phyloP scores from a whole-genome alignment of 30 jellyfish, hydroid and myxozoan species.

The Rhopilema esculentum region DNA sequence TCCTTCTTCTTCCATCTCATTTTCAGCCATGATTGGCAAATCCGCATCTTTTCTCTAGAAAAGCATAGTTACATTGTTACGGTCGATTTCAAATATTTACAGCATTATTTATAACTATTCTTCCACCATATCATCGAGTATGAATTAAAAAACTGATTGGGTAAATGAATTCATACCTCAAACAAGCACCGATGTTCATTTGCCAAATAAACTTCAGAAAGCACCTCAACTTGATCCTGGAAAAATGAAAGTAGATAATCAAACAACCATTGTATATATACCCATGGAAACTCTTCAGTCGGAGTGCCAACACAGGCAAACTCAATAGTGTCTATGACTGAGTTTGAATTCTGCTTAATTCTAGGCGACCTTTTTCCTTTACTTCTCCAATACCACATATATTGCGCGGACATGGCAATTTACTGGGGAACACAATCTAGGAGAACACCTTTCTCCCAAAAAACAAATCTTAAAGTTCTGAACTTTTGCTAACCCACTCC shows the following conservation, averaged over 20 bases:
- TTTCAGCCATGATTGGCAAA: slow-evolving; percentile 69
- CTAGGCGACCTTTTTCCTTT: background rate
- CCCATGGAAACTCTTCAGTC: background rate
- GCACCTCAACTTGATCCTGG: slow-evolving; percentile 79
- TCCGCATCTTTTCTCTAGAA: slow-evolving; percentile 74
- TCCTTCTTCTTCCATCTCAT: slow-evolving; percentile 81
- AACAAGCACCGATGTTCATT: slow-evolving; percentile 74
- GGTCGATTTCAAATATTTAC: background rate
- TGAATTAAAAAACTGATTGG: background rate
- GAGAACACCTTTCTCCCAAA: no score
- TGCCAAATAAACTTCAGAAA: slow-evolving; percentile 83
- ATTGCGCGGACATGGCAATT: background rate
- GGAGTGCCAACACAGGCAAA: background rate
- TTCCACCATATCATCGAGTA: background rate
- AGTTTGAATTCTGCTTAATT: background rate
- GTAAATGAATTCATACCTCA: slow-evolving; percentile 68
- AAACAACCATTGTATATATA: no score
- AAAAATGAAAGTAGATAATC: background rate
- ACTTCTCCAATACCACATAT: background rate
- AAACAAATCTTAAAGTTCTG: no score
- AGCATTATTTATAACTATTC: background rate
- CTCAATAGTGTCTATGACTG: background rate
- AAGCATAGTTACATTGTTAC: background rate
- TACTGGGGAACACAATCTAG: background rate
- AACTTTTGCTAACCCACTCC: no score